Evolutionary conservation across 1,140 invertebrate genomes (phyloP), one percentile per base, ranked within the genome.

Genomic region (Drosophila takahashii): DNA sequence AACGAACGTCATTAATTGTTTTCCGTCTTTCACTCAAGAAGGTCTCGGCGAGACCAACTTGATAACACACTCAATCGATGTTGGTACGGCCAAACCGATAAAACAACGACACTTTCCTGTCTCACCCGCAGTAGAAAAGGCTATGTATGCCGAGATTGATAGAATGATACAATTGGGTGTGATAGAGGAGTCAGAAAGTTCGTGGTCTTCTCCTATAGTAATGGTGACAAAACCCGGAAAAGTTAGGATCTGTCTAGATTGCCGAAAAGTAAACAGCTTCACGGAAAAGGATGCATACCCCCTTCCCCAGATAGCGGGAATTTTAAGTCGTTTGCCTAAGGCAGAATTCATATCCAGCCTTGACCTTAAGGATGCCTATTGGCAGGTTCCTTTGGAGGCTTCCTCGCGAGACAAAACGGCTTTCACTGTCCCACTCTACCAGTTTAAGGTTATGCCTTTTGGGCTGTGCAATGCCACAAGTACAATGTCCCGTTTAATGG

Each of bases 201-300:
- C 48, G 10, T 51, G 48, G 29, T 51, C 48, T 1, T 39, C 52
- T 6, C 36, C 52, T 0, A 54, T 54, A 4, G 34, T 54, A 0
- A 36, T 36, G 16, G 47, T 48, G 10, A 51, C 48, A 1, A 51
- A 51, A 18, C 29, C 15, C 5, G 29, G 48, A 11, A 51, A 51
- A 11, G 15, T 51, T 18, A 16, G 48, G 10, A 51, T 36, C 6
- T 32, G 48, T 34, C 10, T 51, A 6, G 48, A 34, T 13, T 51
- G 29, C 15, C 48, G 15, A 1, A 51, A 51, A 15, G 48, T 51
- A 10, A 51, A 51, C 10, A 51, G 48, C 9, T 34, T 51, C 29
- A 51, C 29, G 3, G 48, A 50, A 34, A 50, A 34, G n/a, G 26
- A 52, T 15, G 47, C 47, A 8, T 48, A 48, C n/a, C n/a, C 47